Percentiles rank a stretch among this genome's conserved stretches.
Evolutionary conservation across 2,888 invertebrate genomes (phyloP).

Genomic region (Noctua comes): DNA sequence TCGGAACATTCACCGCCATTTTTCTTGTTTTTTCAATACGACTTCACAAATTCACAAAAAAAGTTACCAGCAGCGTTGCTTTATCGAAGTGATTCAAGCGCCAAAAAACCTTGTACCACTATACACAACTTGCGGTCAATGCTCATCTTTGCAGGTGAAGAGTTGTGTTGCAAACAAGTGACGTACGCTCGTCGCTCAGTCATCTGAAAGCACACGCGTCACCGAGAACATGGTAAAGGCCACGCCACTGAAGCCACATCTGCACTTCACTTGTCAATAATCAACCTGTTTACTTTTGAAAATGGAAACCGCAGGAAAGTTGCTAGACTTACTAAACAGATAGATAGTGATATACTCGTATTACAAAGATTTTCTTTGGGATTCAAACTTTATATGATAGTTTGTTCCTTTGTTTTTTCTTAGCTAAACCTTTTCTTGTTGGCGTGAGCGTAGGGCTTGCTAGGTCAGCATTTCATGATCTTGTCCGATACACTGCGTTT

Average conservation of each 20-base stretch:
- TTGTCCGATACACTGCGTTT: neutral
- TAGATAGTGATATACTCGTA: neutral
- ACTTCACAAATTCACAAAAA: neutral
- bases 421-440: no score
- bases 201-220: slow-evolving; percentile 57
- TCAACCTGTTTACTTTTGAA: neutral
- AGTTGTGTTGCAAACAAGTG: slow-evolving; percentile 62
- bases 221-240: slow-evolving; percentile 52
- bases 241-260: slow-evolving; percentile 32
- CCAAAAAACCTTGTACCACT: neutral
- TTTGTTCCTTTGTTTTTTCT: neutral
- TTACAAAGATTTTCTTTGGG: neutral
- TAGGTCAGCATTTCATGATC: neutral
- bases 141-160: slow-evolving; percentile 38
- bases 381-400: neutral
- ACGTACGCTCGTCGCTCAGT: slow-evolving; percentile 61
- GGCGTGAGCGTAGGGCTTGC: no score
- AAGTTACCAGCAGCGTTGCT: neutral
- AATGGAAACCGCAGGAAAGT: neutral
- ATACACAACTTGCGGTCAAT: neutral
- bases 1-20: neutral
- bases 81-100: neutral
- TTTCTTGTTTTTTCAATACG: neutral
- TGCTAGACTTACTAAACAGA: no score
- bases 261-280: slow-evolving; percentile 34